Evolutionary conservation across 2,888 invertebrate genomes (phyloP).

Genomic region (Dione vanillae): DNA sequence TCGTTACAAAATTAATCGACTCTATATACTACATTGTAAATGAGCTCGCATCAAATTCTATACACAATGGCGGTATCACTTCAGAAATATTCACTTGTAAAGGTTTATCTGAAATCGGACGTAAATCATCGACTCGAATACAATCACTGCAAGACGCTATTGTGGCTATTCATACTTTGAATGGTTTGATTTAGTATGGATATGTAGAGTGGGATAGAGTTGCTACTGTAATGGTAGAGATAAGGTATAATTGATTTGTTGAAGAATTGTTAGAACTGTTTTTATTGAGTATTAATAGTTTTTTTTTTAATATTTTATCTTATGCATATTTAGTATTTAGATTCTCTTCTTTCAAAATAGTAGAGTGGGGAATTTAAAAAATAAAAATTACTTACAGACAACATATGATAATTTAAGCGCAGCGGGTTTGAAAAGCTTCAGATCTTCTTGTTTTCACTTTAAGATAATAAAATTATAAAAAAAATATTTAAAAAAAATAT

Average conservation of each 20-base stretch:
- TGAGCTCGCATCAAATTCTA: not conserved
- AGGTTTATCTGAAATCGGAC: constrained; percentile 38
- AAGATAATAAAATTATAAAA: no score
- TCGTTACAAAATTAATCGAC: constrained; percentile 3
- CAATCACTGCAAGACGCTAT: constrained; percentile 42
- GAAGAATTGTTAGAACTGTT: no score
- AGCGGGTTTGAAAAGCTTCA: no score
- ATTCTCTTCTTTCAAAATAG: no score
- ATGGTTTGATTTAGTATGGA: constrained; percentile 40
- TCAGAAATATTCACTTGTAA: constrained; percentile 26
- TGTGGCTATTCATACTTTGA: constrained; percentile 36
- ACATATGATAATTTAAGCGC: no score
- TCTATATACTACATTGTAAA: not conserved
- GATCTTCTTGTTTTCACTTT: no score
- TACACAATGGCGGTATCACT: constrained; percentile 7
- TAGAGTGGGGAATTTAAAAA: no score
- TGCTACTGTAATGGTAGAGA: not conserved
- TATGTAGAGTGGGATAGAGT: constrained; percentile 7
- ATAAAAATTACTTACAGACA: no score
- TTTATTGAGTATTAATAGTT: no score
- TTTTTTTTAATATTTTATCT: no score
- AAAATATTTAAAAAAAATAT: no score
- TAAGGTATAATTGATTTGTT: not conserved
- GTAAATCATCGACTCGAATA: constrained; percentile 42
- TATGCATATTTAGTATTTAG: no score